Percentiles rank a stretch among this genome's conserved stretches.
phyloP scores from a whole-genome alignment of 2,888 invertebrate species.

The Oscheius sp. region DNA sequence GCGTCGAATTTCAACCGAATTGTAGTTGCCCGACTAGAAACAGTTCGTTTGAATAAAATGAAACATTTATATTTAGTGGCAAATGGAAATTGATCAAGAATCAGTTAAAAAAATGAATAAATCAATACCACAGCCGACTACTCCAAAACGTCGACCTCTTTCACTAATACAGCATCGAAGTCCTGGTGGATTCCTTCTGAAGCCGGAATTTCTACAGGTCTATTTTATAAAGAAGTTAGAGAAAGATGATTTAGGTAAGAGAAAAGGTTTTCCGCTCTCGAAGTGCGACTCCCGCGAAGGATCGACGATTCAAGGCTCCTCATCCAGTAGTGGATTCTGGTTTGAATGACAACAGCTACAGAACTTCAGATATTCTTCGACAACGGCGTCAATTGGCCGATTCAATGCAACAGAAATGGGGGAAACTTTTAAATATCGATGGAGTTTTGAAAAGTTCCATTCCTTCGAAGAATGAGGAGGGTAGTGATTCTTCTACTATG shows the following conservation, averaged over 20 bases:
- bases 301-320: background rate
- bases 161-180: constrained; percentile 11
- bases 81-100: constrained; percentile 3
- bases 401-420: constrained; percentile 21
- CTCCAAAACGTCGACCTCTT: constrained; percentile 20
- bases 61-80: background rate
- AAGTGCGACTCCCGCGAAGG: constrained; percentile 8
- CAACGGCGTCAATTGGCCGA: background rate
- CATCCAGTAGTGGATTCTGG: background rate
- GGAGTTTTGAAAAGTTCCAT: background rate
- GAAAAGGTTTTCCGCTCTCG: background rate
- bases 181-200: constrained; percentile 29
- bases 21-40: constrained; percentile 13
- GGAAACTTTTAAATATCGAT: constrained; percentile 3
- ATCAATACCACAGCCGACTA: background rate
- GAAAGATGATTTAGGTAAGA: background rate
- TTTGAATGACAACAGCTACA: background rate
- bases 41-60: background rate
- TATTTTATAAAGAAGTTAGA: background rate
- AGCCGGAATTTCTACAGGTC: constrained; percentile 15
- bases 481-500: background rate
- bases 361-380: background rate
- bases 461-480: background rate
- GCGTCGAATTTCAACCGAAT: constrained; percentile 22
- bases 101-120: background rate